These are phyloP conservation scores for Nycteola revayana DNA, from an alignment of 2,888 invertebrate species.

Conservation along the genomic window DNA sequence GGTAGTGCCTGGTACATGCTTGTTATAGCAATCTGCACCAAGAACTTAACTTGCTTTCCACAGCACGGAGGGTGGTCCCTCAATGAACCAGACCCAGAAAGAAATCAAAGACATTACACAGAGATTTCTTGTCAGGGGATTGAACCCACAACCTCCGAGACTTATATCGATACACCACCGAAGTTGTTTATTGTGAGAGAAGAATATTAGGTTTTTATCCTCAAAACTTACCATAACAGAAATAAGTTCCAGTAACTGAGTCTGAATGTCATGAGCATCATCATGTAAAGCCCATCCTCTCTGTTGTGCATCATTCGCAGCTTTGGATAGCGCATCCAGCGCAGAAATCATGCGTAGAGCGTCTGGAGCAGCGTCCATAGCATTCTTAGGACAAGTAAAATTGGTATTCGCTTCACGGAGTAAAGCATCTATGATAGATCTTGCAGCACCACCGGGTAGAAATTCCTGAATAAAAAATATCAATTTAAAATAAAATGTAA, in stretches of 20 bases:
- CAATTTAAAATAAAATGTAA: too few relatives aligned
- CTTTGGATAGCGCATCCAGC: slow-evolving; percentile 91
- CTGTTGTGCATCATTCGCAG: slow-evolving; percentile 97
- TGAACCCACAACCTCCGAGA: too few relatives aligned
- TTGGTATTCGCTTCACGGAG: slow-evolving; percentile 73
- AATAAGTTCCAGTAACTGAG: slow-evolving; percentile 90
- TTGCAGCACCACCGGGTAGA: slow-evolving; percentile 71
- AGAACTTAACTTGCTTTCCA: too few relatives aligned
- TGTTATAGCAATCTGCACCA: too few relatives aligned
- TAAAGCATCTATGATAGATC: slow-evolving; percentile 72
- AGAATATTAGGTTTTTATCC: too few relatives aligned
- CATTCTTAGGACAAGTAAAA: slow-evolving; percentile 80
- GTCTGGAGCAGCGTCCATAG: slow-evolving; percentile 92
- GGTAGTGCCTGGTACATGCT: too few relatives aligned
- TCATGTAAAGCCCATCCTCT: slow-evolving; percentile 97
- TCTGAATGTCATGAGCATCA: slow-evolving; percentile 93
- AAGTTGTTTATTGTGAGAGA: too few relatives aligned
- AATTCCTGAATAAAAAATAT: slow-evolving; percentile 51
- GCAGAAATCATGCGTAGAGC: slow-evolving; percentile 91
- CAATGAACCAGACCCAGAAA: too few relatives aligned
- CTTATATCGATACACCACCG: too few relatives aligned
- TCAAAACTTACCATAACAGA: slow-evolving; percentile 88
- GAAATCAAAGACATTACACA: too few relatives aligned
- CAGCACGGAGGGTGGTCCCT: too few relatives aligned
- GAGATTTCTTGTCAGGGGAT: too few relatives aligned